Conservation (phyloP, 2,888 invertebrate genomes). For the Anagyrus pseudococci region DNA sequence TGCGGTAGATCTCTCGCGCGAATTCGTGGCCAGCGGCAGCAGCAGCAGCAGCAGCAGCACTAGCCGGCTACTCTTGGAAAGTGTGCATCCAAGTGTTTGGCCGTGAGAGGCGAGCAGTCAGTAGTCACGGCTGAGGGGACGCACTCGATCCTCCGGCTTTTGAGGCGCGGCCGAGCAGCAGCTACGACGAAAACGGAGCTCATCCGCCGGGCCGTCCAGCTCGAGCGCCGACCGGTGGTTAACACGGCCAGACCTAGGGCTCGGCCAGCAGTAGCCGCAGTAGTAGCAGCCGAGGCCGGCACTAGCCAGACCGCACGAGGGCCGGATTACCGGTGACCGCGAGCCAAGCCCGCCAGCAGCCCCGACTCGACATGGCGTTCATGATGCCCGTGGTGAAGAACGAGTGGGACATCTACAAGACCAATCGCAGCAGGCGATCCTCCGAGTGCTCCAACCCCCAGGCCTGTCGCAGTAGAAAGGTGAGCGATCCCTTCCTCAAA, state of each 20-base stretch:
- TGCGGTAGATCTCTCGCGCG: too few species aligned
- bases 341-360: conserved; percentile 13
- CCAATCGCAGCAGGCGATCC: conserved; percentile 76
- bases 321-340: conserved; percentile 31
- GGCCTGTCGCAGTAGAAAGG: conserved; percentile 72
- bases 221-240: too few species aligned
- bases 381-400: conserved; percentile 96
- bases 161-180: conserved; percentile 22
- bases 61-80: background rate
- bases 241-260: too few species aligned
- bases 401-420: conserved; percentile 92
- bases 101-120: too few species aligned
- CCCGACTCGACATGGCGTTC: conserved; percentile 79
- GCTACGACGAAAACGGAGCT: conserved; percentile 34
- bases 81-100: background rate
- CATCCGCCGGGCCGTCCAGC: conserved; percentile 13
- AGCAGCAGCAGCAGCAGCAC: background rate
- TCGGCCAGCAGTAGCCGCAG: background rate
- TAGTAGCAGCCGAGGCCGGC: conserved; percentile 9
- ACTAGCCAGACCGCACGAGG: too few species aligned
- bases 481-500: conserved; percentile 43
- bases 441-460: conserved; percentile 76
- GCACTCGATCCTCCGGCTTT: too few species aligned
- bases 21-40: too few species aligned
- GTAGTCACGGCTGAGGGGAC: conserved; percentile 34